These are phyloP conservation scores for Hylaeus volcanicus DNA, from an alignment of 1,140 invertebrate species.

Conservation along the genomic window DNA sequence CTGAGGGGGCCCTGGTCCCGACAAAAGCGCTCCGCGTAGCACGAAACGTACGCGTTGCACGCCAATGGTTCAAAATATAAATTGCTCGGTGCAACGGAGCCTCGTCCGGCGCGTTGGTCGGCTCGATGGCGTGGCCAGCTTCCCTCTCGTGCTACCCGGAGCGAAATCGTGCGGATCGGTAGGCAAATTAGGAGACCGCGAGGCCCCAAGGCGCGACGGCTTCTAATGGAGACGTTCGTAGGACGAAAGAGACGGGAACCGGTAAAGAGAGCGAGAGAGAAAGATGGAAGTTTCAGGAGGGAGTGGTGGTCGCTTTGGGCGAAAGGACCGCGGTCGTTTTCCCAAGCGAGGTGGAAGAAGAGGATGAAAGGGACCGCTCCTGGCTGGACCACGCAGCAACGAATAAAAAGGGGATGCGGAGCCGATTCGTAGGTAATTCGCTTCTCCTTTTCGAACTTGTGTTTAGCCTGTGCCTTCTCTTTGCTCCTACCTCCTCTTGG, in stretches of 20 bases:
- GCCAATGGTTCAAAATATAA: conserved; percentile 54
- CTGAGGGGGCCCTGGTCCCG: not conserved
- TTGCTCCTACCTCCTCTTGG: conserved; percentile 3
- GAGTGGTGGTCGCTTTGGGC: conserved; percentile 51
- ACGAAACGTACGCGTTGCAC: conserved; percentile 38
- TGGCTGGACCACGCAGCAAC: conserved; percentile 31
- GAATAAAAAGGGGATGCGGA: conserved; percentile 36
- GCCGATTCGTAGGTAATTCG: conserved; percentile 67
- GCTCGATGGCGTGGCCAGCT: conserved; percentile 10
- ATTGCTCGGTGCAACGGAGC: conserved; percentile 53
- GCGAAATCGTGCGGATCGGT: conserved; percentile 63
- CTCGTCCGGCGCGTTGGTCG: conserved; percentile 3
- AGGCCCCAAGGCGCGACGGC: conserved; percentile 56
- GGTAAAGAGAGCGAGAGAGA: not conserved
- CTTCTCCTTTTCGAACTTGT: conserved; percentile 69
- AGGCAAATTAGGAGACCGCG: conserved; percentile 65
- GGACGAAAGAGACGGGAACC: not conserved
- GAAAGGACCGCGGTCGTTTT: conserved; percentile 61
- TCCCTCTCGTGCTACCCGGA: conserved; percentile 44
- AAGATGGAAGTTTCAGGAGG: not conserved
- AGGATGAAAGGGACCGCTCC: conserved; percentile 64
- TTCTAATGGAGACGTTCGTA: conserved; percentile 63
- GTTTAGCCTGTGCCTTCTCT: conserved; percentile 47
- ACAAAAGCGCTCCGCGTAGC: conserved; percentile 27
- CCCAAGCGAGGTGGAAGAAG: conserved; percentile 61